phyloP scores from a whole-genome alignment of 2,113 vertebrate species.

The Seriola rivoliana region DNA sequence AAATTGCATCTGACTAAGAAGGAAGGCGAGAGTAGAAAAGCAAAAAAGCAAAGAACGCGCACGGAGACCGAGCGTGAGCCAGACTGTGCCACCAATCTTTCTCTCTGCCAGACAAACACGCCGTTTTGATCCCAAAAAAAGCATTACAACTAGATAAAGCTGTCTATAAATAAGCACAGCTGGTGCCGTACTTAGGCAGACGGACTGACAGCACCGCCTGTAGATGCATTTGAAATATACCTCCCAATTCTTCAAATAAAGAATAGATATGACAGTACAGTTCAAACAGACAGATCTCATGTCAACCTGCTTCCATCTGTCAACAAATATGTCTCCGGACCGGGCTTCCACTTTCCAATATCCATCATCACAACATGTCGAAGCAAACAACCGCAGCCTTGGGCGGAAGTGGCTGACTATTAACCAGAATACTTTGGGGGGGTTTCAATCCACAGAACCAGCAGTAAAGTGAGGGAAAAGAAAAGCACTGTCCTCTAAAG shows the following conservation, averaged over 20 bases:
- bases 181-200: constrained; percentile 48
- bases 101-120: constrained; percentile 51
- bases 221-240: constrained; percentile 55
- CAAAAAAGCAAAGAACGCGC: background rate
- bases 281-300: constrained; percentile 35
- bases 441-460: constrained; percentile 16
- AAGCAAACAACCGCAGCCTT: constrained; percentile 6
- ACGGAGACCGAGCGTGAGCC: constrained; percentile 18
- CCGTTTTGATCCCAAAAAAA: constrained; percentile 69
- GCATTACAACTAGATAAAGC: constrained; percentile 60
- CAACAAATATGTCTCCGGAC: constrained; percentile 34
- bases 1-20: constrained; percentile 21
- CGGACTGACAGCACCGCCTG: constrained; percentile 48
- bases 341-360: background rate
- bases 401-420: background rate
- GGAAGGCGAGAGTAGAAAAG: constrained; percentile 10
- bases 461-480: background rate
- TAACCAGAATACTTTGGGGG: background rate
- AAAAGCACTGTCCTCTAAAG: background rate
- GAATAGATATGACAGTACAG: constrained; percentile 30
- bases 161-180: constrained; percentile 75
- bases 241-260: constrained; percentile 49
- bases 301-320: constrained; percentile 17
- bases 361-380: constrained; percentile 34
- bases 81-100: constrained; percentile 38